phyloP scores from a whole-genome alignment of 2,797 vertebrate species.

The Anguilla obscura region DNA sequence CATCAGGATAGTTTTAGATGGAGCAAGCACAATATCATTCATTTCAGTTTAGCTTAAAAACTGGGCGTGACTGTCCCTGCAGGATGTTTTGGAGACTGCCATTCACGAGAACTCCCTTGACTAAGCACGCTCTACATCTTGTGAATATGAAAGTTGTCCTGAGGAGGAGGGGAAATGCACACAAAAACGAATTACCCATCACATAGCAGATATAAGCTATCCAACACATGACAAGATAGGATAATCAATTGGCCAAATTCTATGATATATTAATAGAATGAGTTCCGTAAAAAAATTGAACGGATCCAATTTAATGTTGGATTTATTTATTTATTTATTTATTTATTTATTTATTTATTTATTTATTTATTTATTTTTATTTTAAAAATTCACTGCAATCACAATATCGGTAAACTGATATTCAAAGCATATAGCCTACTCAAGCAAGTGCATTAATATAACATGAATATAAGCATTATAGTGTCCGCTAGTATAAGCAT shows the following conservation, averaged over 20 bases:
- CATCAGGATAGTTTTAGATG: not conserved
- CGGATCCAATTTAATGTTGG: not conserved
- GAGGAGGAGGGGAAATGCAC: slow-evolving; percentile 48
- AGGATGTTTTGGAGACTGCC: slow-evolving; percentile 54
- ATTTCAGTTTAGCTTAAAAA: slow-evolving; percentile 30
- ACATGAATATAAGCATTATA: not conserved
- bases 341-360: not conserved
- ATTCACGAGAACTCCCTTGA: slow-evolving; percentile 39
- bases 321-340: not conserved
- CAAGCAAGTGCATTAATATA: not conserved
- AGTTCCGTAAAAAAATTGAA: not conserved
- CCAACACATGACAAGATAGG: not conserved
- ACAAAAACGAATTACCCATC: slow-evolving; percentile 56
- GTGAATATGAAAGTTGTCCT: slow-evolving; percentile 54
- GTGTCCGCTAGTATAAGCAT: not conserved
- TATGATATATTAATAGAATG: not conserved
- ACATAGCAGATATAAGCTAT: not conserved
- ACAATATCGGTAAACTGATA: not conserved
- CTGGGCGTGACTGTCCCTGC: slow-evolving; percentile 60
- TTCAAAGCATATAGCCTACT: not conserved
- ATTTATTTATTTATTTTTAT: not conserved
- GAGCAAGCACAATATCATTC: slow-evolving; percentile 28
- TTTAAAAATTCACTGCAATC: not conserved
- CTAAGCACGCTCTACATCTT: slow-evolving; percentile 43
- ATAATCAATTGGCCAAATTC: not conserved